Conservation (phyloP, 1,140 invertebrate species). For the Conus ventricosus region DNA sequence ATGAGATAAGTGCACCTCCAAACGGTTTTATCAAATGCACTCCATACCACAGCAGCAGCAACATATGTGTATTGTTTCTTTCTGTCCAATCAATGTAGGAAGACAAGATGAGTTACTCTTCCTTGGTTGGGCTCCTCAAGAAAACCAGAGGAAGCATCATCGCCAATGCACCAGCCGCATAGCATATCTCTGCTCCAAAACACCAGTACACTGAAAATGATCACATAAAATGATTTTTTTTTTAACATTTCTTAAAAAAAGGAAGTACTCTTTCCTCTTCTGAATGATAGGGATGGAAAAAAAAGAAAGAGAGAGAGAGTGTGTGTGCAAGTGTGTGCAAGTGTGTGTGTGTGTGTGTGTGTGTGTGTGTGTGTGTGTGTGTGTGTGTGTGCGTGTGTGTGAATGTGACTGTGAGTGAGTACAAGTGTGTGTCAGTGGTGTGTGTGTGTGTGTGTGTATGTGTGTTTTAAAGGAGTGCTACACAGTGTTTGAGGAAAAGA, state of each 20-base stretch:
- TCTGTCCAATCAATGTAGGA: too few relatives aligned
- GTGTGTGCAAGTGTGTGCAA: background rate
- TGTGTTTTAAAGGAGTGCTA: background rate
- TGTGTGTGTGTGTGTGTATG: background rate
- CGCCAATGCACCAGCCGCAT: slow-evolving; percentile 56
- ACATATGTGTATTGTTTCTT: too few relatives aligned
- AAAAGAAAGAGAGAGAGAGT: background rate
- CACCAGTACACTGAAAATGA: slow-evolving; percentile 68
- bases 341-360: slow-evolving; percentile 3
- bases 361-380: background rate
- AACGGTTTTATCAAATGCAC: background rate
- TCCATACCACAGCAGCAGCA: background rate
- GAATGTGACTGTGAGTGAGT: background rate
- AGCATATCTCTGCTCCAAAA: slow-evolving; percentile 64
- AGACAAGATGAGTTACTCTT: background rate
- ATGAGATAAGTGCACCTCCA: too few relatives aligned
- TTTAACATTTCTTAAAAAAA: slow-evolving; percentile 22
- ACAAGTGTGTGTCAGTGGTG: background rate
- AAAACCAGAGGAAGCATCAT: slow-evolving; percentile 54
- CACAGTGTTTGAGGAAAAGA: too few relatives aligned
- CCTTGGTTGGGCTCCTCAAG: slow-evolving; percentile 33
- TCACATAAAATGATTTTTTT: background rate
- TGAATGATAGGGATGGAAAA: too few relatives aligned
- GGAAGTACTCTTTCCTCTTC: background rate
- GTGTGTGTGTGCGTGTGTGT: slow-evolving; percentile 1